phyloP scores from a whole-genome alignment of 2,888 invertebrate genomes.

The Athrips mouffetella region DNA sequence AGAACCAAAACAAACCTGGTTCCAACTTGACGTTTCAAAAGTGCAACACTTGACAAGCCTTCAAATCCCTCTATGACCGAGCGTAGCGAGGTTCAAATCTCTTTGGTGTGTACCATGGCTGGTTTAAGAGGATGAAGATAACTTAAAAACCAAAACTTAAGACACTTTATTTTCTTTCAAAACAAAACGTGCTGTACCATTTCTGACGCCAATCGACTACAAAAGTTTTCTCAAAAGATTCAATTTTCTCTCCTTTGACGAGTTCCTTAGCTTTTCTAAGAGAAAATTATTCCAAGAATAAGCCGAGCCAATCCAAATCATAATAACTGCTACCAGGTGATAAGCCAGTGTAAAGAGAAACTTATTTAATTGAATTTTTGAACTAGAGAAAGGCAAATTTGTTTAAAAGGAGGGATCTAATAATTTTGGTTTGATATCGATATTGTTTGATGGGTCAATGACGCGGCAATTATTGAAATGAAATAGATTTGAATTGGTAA shows the following conservation, averaged over 20 bases:
- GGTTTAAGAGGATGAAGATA: too few species aligned
- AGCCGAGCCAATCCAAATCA: constrained; percentile 58
- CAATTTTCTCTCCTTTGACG: constrained; percentile 57
- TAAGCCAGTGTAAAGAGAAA: constrained; percentile 29
- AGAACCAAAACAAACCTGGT: too few species aligned
- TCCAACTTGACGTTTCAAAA: too few species aligned
- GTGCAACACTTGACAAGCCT: too few species aligned
- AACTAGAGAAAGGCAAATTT: neutral
- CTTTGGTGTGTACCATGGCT: too few species aligned
- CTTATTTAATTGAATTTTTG: constrained; percentile 3
- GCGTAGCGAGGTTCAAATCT: too few species aligned
- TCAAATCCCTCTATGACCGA: too few species aligned
- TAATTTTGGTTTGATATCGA: neutral
- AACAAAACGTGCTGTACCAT: neutral
- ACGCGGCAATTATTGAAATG: neutral
- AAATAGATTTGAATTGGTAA: neutral
- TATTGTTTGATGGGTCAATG: constrained; percentile 1
- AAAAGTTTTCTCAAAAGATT: constrained; percentile 30
- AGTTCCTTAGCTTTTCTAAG: constrained; percentile 31
- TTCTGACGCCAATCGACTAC: neutral
- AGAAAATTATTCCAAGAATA: constrained; percentile 41
- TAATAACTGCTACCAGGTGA: constrained; percentile 51
- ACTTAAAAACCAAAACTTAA: too few species aligned
- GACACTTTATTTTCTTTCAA: too few species aligned
- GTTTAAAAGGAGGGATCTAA: neutral